Evolutionary conservation across 2,888 invertebrate genomes (phyloP), one percentile per base, ranked within the genome.

Genomic region (Deilephila elpenor): DNA sequence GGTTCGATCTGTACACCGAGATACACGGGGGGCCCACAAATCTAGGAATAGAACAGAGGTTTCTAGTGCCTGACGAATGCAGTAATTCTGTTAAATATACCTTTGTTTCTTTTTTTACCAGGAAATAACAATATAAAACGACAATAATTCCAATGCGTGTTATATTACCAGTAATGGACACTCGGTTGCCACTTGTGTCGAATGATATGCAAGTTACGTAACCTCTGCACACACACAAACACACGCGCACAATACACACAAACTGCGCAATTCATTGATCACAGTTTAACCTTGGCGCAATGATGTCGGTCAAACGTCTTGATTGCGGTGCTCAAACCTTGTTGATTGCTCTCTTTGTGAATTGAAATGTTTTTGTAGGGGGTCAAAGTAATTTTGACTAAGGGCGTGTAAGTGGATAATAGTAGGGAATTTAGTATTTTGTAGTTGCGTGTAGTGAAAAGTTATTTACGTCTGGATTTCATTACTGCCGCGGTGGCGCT

Each of bases 181-280:
- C 67, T 64, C 44, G 25, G 17, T 44, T 44, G 51, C 34, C 62
- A 62, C 44, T 67, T 51, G 14, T 59, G 17, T 67, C 51, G 20
- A 25, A 51, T 67, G 67, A 67, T 62, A 62, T 19, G n/a, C n/a
- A n/a, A 56, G 60, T 73, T 74, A 75, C 70, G 44, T 60, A 73
- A 60, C 61, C 56, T 44, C 44, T 44, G 14, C 56, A n/a, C 19
- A 19, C 53, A 56, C 56, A 56, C 14, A 11, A 11, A 44, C 11
- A 44, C n/a, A 56, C 19, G n/a, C 44, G 11, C 19, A 56, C 44
- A 44, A 44, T 44, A 14, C 44, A 14, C 5, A 51, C 29, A 44
- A 75, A 77, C 73, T 80, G 80, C 79, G 82, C 78, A 79, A 62
- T 77, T 76, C 75, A 78, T 78, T 77, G 77, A 79, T 76, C 76